phyloP scores from a whole-genome alignment of 2,113 vertebrate genomes.

The Gorsachius goisagi region DNA sequence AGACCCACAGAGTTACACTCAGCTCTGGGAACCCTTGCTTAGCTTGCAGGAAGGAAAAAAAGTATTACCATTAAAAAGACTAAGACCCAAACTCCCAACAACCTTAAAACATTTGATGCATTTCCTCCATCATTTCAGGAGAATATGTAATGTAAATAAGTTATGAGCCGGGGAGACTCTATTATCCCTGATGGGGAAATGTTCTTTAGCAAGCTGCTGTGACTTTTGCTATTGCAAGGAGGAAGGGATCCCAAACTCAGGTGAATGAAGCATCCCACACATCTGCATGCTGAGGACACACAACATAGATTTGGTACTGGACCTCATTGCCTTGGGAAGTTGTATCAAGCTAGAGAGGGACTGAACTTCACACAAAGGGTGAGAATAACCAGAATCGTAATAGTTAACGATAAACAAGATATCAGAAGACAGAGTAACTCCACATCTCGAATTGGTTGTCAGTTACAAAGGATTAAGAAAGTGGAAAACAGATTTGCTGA shows the following conservation, averaged over 20 bases:
- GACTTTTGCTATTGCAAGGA: not conserved
- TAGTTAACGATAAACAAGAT: not conserved
- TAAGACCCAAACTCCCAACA: not conserved
- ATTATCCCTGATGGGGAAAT: not conserved
- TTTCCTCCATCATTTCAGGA: not conserved
- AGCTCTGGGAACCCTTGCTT: not conserved
- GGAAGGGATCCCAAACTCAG: not conserved
- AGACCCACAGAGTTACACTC: not conserved
- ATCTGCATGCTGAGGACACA: fast-evolving
- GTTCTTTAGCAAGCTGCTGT: not conserved
- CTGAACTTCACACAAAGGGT: not conserved
- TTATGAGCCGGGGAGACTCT: not conserved
- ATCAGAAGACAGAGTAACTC: not conserved
- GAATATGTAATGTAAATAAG: not conserved
- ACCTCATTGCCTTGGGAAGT: not conserved
- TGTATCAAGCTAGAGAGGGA: not conserved
- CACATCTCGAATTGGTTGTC: fast-evolving
- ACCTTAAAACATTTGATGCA: not conserved
- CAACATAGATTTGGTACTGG: fast-evolving
- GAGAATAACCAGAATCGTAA: not conserved
- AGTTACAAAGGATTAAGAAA: not conserved
- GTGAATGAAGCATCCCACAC: not conserved
- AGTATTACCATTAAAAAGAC: not conserved
- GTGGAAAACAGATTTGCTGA: not conserved
- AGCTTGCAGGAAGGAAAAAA: not conserved